Base-by-base conservation (phyloP, 2,113 vertebrate genomes). In the Marmota flaviventris region DNA sequence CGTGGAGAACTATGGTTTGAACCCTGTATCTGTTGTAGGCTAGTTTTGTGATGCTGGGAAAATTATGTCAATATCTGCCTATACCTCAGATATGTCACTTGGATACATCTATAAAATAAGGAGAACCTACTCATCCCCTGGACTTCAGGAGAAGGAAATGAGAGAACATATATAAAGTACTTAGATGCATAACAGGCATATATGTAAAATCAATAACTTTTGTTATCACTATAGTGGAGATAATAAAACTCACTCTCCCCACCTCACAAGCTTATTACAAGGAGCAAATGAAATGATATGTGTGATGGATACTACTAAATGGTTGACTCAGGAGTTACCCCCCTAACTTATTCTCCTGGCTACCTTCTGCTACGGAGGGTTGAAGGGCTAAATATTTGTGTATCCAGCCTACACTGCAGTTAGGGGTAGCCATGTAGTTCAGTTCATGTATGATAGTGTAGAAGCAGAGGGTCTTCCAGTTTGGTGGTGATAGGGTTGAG, bases 181-280 rank as follows among this genome's bases (percentile, higher is more conserved):
- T 79, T 53, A 77, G 18, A 13, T 88, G 5, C 29, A 12, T 22
- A 85, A 75, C 10, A 90, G 76, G 53, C 76, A 90, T 27, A 25
- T 37, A 25, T 37, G 48, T 61, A 58, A n/a, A 65, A 34, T 48
- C 67, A 69, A 34, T 53, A 85, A 73, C 18, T 78, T 91, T 42
- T 90, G 81, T 78, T 87, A 83, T 76, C 27, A 84, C 53, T 70
- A 82, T 93, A 86, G 61, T 93, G 22, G 39, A 94, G 78, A 42
- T 53, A 77, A 82, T 42, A 95, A 92, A n/a, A 90, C 13, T 13
- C 8, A 22, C 4, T 89, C 53, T 96, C 82, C 45, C 79, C 51
- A 88, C 14, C 56, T 56, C 4, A 51, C 4, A 51, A 77, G 14
- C 45, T 87, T 85, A 61, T 82, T 56, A 83, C 18, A 65, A 95